These are phyloP conservation scores for Uloborus diversus DNA, from an alignment of 1,140 invertebrate species.

Conservation along the genomic window DNA sequence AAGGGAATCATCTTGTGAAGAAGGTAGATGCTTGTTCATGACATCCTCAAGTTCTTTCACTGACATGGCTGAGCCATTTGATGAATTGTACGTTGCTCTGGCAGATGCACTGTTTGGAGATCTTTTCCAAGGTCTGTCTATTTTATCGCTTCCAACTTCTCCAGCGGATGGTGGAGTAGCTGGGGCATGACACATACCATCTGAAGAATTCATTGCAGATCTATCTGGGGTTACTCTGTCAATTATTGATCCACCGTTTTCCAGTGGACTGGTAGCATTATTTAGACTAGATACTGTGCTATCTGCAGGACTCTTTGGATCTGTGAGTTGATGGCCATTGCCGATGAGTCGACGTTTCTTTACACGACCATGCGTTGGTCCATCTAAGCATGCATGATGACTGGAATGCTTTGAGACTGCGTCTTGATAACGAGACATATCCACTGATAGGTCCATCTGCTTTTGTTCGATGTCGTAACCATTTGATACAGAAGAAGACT, in stretches of 20 bases:
- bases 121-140: conserved; percentile 55
- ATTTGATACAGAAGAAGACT: neutral
- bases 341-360: conserved; percentile 19
- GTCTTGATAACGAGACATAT: conserved; percentile 24
- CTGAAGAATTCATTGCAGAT: neutral
- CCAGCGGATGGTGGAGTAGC: neutral
- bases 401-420: conserved; percentile 12
- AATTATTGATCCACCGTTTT: neutral
- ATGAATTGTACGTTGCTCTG: neutral
- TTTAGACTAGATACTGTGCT: conserved; percentile 26
- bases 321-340: conserved; percentile 5
- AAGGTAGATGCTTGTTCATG: conserved; percentile 93
- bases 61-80: conserved; percentile 42
- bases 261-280: conserved; percentile 34
- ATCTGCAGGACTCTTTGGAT: conserved; percentile 26
- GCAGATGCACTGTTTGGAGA: conserved; percentile 4
- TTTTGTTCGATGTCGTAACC: conserved; percentile 33
- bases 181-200: neutral
- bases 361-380: neutral
- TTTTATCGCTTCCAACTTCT: conserved; percentile 20
- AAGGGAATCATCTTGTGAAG: conserved; percentile 8
- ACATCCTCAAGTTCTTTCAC: conserved; percentile 84
- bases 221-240: conserved; percentile 38
- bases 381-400: conserved; percentile 3
- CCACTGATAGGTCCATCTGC: conserved; percentile 30